These are phyloP conservation scores for Atta texana DNA, from an alignment of 1,140 invertebrate species.

Conservation along the genomic window DNA sequence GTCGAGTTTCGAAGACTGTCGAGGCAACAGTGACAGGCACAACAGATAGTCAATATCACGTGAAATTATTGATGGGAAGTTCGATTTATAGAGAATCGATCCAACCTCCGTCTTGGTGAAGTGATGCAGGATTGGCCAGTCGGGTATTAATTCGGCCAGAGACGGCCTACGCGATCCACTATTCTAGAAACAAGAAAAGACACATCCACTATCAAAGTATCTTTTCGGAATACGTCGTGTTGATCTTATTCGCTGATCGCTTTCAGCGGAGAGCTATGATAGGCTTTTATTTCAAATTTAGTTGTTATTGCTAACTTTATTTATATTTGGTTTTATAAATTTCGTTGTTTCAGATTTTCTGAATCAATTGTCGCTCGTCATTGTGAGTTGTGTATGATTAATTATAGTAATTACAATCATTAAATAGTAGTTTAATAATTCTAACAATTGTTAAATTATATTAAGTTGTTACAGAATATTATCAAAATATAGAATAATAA, in stretches of 20 bases:
- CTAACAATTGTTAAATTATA: conserved; percentile 19
- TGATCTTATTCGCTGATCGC: conserved; percentile 36
- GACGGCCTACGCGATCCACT: conserved; percentile 93
- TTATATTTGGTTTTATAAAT: neutral
- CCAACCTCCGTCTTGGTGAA: conserved; percentile 93
- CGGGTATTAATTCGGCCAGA: conserved; percentile 97
- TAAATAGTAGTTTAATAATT: conserved; percentile 17
- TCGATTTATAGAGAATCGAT: conserved; percentile 78
- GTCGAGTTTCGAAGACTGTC: conserved; percentile 35
- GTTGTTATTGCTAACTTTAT: conserved; percentile 20
- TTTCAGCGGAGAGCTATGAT: neutral
- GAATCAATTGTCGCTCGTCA: conserved; percentile 23
- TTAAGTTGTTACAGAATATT: conserved; percentile 6
- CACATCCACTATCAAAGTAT: conserved; percentile 64
- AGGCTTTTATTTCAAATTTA: neutral
- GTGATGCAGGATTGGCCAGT: conserved; percentile 97
- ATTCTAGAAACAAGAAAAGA: conserved; percentile 86
- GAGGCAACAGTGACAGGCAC: conserved; percentile 44
- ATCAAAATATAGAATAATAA: neutral
- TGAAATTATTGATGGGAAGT: conserved; percentile 50
- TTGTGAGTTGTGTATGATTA: conserved; percentile 39
- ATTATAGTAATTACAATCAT: neutral
- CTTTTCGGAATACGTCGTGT: conserved; percentile 35
- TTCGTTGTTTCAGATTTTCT: conserved; percentile 17
- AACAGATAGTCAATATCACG: conserved; percentile 67